Conservation (phyloP, 2,797 vertebrate species). For the Balearica regulorum region DNA sequence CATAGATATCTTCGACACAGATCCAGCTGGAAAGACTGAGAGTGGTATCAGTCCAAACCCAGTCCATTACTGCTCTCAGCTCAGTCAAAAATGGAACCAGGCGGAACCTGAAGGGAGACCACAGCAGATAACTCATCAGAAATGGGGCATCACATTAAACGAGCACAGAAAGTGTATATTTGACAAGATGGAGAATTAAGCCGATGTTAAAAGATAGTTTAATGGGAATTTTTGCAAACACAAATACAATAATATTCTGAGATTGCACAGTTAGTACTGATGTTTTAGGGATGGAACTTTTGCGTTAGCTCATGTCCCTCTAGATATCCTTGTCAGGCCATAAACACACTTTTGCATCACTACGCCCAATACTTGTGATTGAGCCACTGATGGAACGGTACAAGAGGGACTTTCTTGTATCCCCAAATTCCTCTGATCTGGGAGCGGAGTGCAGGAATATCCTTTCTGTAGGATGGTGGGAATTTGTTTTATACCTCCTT, state of each 20-base stretch:
- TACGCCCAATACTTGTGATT: background rate
- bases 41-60: conserved; percentile 99
- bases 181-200: background rate
- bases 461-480: background rate
- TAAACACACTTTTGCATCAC: background rate
- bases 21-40: conserved; percentile 99
- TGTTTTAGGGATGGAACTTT: background rate
- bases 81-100: conserved; percentile 96
- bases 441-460: background rate
- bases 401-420: background rate
- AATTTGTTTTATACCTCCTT: background rate
- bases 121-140: background rate
- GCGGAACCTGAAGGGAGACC: conserved; percentile 83
- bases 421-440: background rate
- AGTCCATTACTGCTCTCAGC: conserved; percentile 98
- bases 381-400: background rate
- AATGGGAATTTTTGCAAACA: background rate
- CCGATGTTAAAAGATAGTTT: background rate
- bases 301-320: background rate
- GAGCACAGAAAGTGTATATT: background rate
- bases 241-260: background rate
- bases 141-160: background rate
- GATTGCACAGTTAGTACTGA: background rate
- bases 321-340: background rate
- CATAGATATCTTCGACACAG: conserved; percentile 98